Conservation (phyloP, 1,140 invertebrate genomes). For the Dreissena rostriformis region DNA sequence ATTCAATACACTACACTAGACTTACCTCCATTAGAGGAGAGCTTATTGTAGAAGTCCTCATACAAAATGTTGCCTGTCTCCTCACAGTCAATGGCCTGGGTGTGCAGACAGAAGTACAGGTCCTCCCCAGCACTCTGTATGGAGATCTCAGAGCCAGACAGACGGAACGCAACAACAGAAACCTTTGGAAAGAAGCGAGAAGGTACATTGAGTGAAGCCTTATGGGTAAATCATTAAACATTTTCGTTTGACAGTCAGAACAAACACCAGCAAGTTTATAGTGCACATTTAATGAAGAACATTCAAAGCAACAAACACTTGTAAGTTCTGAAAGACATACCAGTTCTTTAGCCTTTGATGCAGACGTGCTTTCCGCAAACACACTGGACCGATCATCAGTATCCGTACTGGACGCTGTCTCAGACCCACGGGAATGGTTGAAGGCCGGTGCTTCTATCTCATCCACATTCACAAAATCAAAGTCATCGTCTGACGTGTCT, state of each 20-base stretch:
- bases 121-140: conserved; percentile 89
- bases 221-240: too few relatives aligned
- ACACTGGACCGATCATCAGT: conserved; percentile 89
- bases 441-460: conserved; percentile 76
- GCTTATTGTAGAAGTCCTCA: conserved; percentile 92
- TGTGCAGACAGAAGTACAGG: conserved; percentile 89
- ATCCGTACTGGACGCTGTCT: conserved; percentile 84
- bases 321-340: conserved; percentile 42
- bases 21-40: conserved; percentile 61
- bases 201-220: too few relatives aligned
- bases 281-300: too few relatives aligned
- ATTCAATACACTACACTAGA: too few relatives aligned
- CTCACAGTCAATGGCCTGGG: conserved; percentile 88
- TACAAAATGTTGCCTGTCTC: conserved; percentile 94
- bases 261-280: too few relatives aligned
- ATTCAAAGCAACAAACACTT: neutral
- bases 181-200: conserved; percentile 83
- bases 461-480: conserved; percentile 80
- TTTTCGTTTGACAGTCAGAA: too few relatives aligned
- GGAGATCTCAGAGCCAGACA: conserved; percentile 91
- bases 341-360: conserved; percentile 71
- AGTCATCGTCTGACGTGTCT: conserved; percentile 81
- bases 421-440: conserved; percentile 60
- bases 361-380: conserved; percentile 71
- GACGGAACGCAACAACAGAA: conserved; percentile 90